Base-by-base conservation (phyloP, 2,888 invertebrate genomes). In the Meandrusa payeni region DNA sequence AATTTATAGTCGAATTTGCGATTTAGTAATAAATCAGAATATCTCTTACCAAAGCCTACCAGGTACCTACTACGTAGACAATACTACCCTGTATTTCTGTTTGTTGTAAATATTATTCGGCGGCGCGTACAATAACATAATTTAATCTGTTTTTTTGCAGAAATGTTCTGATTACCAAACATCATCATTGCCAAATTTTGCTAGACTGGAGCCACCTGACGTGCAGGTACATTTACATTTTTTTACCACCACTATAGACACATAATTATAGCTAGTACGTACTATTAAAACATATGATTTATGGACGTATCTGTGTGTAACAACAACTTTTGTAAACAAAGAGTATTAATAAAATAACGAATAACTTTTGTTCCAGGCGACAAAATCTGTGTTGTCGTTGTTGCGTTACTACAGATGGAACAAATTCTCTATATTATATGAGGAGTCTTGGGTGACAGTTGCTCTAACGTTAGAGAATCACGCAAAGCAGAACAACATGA, bases 81-180 rank as follows among this genome's bases (percentile, higher is more conserved):
- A n/a, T n/a, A n/a, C n/a, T n/a, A n/a, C n/a, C n/a, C n/a, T n/a
- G n/a, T n/a, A n/a, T n/a, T n/a, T n/a, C n/a, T n/a, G n/a, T n/a
- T n/a, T n/a, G n/a, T n/a, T n/a, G n/a, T n/a, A n/a, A n/a, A n/a
- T n/a, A n/a, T n/a, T n/a, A n/a, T n/a, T n/a, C 6, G 4, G 2
- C 19, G 6, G 19, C 4, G 4, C 1, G 6, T 34, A 22, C 9
- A 10, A 34, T n/a, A 24, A 27, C 5, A 19, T 28, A 17, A 13
- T 5, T n/a, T 6, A 0, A 11, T 17, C 1, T 29, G 22, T 31
- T 39, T 64, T 44, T 58, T 91, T 92, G 46, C 90, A 97, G 97
- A 97, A 95, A 95, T 98, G 98, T 87, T 94, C 97, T 11, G 97
- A 97, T 80, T 93, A 95, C 70, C 93, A 92, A 77, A 95, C 96